Base-by-base conservation (phyloP, 1,140 invertebrate species). In the Drosophila mojavensis region DNA sequence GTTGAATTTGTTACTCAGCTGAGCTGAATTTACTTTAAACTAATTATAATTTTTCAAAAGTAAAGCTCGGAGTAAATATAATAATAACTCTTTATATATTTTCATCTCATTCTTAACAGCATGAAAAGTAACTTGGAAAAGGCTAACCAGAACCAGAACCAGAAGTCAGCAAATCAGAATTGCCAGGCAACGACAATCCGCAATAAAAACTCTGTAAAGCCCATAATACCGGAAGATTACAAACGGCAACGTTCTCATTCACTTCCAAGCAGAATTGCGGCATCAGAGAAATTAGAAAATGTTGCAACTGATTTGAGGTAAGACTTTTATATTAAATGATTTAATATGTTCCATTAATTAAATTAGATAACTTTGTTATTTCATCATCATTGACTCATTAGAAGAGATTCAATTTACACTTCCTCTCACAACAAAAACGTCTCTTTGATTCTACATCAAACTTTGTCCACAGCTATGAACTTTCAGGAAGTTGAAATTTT, bases 221-320 rank as follows among this genome's bases (percentile, higher is more conserved):
- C 54, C 28, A 45, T 28, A 45, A 59, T 59, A 53, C 51, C 28
- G 20, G n/a, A 73, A 24, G 36, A 47, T 10, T 56, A 43, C 26
- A 43, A 63, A 53, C 51, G 58, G 47, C 53, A 54, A 17, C 72
- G 72, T 30, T 47, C 66, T 43, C 43, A 70, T 30, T 75, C 72
- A n/a, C 60, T 75, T 53, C 72, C 72, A 28, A 15, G 50, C 33
- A 65, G 60, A 20, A 47, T 39, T 36, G 10, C 36, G 30, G 17
- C 56, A 51, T 11, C 48, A 5, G 11, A 54, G 7, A 55, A 59
- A 30, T 20, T 51, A 9, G 39, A 28, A 58, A 59, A 47, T 30
- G 26, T 55, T 20, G 17, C 60, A 41, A 74, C 9, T 30, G 17
- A 33, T 36, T 13, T 30, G 15, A 36, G 66, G 72, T 75, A 63